Conservation (phyloP, 2,888 invertebrate species). For the Andrena trimmerana region DNA sequence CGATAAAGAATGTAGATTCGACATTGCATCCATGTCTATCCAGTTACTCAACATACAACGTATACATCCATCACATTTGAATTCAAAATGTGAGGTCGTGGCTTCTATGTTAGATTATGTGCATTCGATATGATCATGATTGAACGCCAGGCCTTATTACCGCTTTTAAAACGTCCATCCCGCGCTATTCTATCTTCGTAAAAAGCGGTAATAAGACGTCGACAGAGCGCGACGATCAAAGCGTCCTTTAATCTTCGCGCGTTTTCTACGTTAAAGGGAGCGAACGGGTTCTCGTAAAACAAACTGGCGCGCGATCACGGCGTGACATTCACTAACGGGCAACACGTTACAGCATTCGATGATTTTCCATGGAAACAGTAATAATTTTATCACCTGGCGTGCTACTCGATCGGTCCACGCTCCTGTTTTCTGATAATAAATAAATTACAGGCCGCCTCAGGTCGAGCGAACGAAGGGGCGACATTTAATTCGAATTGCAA, state of each 20-base stretch:
- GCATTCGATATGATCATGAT: background rate
- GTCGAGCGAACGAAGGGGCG: conserved; percentile 1
- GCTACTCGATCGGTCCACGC: conserved; percentile 8
- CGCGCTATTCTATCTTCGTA: background rate
- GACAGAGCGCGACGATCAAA: conserved; percentile 5
- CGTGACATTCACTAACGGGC: conserved; percentile 3
- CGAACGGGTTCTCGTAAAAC: background rate
- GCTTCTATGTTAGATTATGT: background rate
- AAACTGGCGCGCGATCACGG: background rate
- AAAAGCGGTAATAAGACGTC: background rate
- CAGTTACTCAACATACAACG: background rate
- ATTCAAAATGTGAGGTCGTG: conserved; percentile 13
- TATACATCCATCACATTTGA: too few species aligned
- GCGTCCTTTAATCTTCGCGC: background rate
- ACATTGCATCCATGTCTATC: background rate
- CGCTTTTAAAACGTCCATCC: background rate
- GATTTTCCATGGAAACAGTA: background rate
- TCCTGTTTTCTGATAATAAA: conserved; percentile 24
- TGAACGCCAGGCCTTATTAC: background rate
- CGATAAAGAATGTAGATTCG: background rate
- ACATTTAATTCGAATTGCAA: conserved; percentile 23
- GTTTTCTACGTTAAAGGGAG: background rate
- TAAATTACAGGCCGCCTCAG: conserved; percentile 22
- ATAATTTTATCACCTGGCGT: conserved; percentile 17
- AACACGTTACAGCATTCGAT: background rate